Conservation (phyloP, 2,888 invertebrate genomes). For the Catocala sponsa region DNA sequence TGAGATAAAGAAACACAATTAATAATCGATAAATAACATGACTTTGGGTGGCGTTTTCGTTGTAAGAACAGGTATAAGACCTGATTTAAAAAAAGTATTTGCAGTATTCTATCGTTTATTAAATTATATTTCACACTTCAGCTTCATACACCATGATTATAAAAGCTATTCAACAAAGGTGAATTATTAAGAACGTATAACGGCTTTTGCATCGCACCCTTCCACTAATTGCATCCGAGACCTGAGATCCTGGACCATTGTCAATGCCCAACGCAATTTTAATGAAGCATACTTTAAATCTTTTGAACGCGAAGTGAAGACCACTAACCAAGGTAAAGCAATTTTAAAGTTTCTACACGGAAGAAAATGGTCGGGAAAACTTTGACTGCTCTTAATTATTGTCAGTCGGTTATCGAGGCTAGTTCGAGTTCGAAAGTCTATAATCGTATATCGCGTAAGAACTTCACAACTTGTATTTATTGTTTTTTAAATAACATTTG, state of each 20-base stretch:
- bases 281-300: slow-evolving; percentile 81
- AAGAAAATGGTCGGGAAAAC: slow-evolving; percentile 67
- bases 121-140: neutral
- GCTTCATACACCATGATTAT: slow-evolving; percentile 20
- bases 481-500: slow-evolving; percentile 21
- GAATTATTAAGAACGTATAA: slow-evolving; percentile 35
- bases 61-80: no score
- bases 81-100: neutral
- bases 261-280: slow-evolving; percentile 72
- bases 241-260: slow-evolving; percentile 70
- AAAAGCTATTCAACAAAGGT: slow-evolving; percentile 26
- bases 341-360: slow-evolving; percentile 74
- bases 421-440: slow-evolving; percentile 46
- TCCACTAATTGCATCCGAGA: slow-evolving; percentile 77
- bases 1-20: no score
- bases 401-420: slow-evolving; percentile 69
- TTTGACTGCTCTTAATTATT: slow-evolving; percentile 74
- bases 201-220: slow-evolving; percentile 32
- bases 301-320: slow-evolving; percentile 67
- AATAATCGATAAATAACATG: no score
- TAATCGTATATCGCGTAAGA: slow-evolving; percentile 45
- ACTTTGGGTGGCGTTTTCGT: no score
- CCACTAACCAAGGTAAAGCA: slow-evolving; percentile 70
- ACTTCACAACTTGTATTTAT: slow-evolving; percentile 13
- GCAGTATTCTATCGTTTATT: neutral